A percentile compares a stretch with the other conserved stretches of the same genome.
phyloP scores from a whole-genome alignment of 1,140 invertebrate species.

The Rhopalosiphum maidis region DNA sequence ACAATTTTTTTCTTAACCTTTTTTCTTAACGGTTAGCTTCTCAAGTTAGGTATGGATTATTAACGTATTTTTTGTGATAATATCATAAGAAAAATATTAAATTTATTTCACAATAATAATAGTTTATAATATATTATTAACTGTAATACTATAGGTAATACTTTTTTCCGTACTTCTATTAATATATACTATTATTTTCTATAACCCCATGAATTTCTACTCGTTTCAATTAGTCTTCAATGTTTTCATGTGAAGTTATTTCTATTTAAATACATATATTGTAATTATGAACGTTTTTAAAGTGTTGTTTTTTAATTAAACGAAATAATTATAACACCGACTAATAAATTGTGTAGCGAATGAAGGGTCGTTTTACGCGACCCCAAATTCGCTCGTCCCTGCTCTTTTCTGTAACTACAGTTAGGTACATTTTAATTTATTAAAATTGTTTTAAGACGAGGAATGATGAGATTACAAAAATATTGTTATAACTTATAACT shows the following conservation, averaged over 20 bases:
- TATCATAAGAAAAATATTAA: too few species aligned
- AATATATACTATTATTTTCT: too few species aligned
- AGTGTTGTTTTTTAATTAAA: conserved; percentile 41
- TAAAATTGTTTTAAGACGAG: conserved; percentile 10
- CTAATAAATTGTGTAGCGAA: conserved; percentile 6
- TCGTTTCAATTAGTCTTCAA: not conserved
- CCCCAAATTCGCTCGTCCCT: not conserved
- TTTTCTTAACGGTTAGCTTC: too few species aligned
- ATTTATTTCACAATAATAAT: too few species aligned
- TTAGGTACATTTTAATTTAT: conserved; percentile 1
- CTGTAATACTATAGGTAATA: too few species aligned
- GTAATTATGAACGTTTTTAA: not conserved
- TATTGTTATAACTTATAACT: not conserved
- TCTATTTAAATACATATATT: not conserved
- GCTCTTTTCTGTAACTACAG: not conserved
- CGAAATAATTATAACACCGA: not conserved
- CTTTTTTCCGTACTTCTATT: too few species aligned
- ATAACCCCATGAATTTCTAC: not conserved
- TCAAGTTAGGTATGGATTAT: too few species aligned
- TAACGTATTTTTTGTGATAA: too few species aligned
- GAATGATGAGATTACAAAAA: not conserved
- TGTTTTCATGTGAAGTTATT: not conserved
- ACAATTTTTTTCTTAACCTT: too few species aligned
- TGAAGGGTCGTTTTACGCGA: not conserved
- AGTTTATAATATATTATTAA: too few species aligned